phyloP scores from a whole-genome alignment of 2,797 vertebrate species.

The Novumbra hubbsi region DNA sequence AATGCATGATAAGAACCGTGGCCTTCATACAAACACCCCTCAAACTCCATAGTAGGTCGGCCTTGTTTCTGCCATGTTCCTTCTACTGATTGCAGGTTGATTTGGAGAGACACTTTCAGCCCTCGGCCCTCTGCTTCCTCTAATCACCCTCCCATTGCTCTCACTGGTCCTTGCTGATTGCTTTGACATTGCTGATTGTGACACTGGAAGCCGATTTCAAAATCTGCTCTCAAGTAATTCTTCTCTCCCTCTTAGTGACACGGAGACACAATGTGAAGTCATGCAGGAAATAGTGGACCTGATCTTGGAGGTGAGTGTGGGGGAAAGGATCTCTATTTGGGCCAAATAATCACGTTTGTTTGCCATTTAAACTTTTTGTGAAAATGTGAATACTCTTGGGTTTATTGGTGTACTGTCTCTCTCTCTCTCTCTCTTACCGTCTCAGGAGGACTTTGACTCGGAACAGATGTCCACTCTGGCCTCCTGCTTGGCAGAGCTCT shows the following conservation, averaged over 20 bases:
- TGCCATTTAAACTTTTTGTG: too few species aligned
- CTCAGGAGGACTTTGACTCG: constrained; percentile 93
- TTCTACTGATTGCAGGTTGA: not conserved
- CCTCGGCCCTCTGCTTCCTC: not conserved
- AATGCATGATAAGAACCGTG: not conserved
- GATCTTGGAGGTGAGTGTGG: constrained; percentile 87
- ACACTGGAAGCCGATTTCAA: not conserved
- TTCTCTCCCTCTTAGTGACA: constrained; percentile 75
- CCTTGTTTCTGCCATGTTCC: not conserved
- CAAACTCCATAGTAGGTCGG: not conserved
- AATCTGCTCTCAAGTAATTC: not conserved
- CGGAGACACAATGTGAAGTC: constrained; percentile 92
- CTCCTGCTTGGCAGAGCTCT: constrained; percentile 92
- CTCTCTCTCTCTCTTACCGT: not conserved
- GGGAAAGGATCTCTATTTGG: constrained; percentile 5
- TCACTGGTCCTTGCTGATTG: not conserved
- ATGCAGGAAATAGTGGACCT: constrained; percentile 99
- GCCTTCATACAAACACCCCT: not conserved
- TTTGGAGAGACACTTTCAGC: not conserved
- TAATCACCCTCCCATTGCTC: not conserved
- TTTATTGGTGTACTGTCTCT: not conserved
- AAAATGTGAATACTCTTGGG: not conserved
- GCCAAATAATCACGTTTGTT: too few species aligned
- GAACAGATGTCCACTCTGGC: constrained; percentile 91
- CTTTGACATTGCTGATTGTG: not conserved